phyloP scores from a whole-genome alignment of 2,888 invertebrate species.

The Hecatera dysodea region DNA sequence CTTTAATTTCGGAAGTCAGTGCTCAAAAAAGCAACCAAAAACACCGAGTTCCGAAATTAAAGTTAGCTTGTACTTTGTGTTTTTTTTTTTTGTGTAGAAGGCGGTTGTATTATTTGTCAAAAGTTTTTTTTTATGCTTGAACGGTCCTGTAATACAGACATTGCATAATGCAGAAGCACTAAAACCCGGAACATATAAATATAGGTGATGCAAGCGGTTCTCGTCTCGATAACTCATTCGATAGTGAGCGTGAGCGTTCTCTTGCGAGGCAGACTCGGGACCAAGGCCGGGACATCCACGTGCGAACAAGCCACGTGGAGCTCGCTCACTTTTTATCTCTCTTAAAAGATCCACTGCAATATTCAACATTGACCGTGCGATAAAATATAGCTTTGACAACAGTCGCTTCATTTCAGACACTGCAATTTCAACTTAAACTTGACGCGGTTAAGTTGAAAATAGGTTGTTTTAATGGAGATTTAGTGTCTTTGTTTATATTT shows the following conservation, averaged over 20 bases:
- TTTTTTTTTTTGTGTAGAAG: no score
- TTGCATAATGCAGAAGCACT: neutral
- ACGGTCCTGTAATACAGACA: no score
- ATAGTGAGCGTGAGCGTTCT: neutral
- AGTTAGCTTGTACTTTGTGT: no score
- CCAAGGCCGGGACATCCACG: slow-evolving; percentile 41
- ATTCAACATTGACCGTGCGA: slow-evolving; percentile 18
- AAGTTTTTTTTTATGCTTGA: no score
- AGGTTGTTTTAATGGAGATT: neutral
- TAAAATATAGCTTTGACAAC: slow-evolving; percentile 26
- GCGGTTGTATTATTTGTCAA: no score
- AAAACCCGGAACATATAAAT: slow-evolving; percentile 10
- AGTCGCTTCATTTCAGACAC: neutral
- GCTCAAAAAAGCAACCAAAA: no score
- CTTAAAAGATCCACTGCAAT: slow-evolving; percentile 3
- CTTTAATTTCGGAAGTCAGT: no score
- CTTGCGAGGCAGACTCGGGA: neutral
- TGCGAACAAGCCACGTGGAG: slow-evolving; percentile 49
- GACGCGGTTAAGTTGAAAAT: slow-evolving; percentile 13
- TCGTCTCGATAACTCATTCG: slow-evolving; percentile 21
- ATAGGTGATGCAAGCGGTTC: slow-evolving; percentile 3
- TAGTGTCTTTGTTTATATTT: slow-evolving; percentile 22
- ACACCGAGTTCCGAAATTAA: no score
- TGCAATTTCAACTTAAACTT: slow-evolving; percentile 20
- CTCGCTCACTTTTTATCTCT: neutral